These are phyloP conservation scores for Pollachius pollachius DNA, from an alignment of 2,113 vertebrate genomes.

Conservation along the genomic window DNA sequence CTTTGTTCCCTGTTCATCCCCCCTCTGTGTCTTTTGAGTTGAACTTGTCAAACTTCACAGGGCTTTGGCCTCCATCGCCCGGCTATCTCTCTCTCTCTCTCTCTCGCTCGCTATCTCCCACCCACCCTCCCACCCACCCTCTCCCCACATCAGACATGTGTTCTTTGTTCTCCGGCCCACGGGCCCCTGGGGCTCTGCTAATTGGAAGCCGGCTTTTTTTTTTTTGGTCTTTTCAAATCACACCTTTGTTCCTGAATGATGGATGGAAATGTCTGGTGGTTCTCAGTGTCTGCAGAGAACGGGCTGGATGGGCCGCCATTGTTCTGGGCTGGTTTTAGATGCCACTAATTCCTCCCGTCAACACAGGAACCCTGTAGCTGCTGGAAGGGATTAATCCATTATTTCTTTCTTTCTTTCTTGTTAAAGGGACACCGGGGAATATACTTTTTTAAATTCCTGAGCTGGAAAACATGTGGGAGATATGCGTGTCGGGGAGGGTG, in stretches of 20 bases:
- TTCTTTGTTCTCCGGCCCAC: conserved; percentile 53
- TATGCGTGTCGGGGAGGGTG: not conserved
- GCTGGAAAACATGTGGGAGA: not conserved
- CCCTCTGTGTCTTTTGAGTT: conserved; percentile 49
- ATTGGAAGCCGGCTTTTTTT: conserved; percentile 39
- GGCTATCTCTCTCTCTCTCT: conserved; percentile 24
- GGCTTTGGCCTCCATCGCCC: conserved; percentile 11
- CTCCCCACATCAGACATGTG: conserved; percentile 42
- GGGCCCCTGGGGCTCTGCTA: conserved; percentile 42
- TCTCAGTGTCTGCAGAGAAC: conserved; percentile 21
- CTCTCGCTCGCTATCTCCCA: no score
- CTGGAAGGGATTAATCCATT: not conserved
- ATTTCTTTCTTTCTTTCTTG: not conserved
- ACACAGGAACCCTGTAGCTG: not conserved
- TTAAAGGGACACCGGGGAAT: not conserved
- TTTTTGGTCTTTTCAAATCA: conserved; percentile 51
- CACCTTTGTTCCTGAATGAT: conserved; percentile 48
- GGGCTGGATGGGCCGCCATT: not conserved
- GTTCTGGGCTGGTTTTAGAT: not conserved
- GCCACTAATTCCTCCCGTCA: not conserved
- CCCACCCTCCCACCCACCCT: no score
- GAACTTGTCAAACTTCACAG: conserved; percentile 43
- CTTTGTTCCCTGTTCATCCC: conserved; percentile 13
- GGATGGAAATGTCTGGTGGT: conserved; percentile 33
- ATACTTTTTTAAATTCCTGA: no score